Percentiles rank a stretch among this genome's conserved stretches.
Conservation (phyloP, 2,113 vertebrate species). For the Charina bottae region DNA sequence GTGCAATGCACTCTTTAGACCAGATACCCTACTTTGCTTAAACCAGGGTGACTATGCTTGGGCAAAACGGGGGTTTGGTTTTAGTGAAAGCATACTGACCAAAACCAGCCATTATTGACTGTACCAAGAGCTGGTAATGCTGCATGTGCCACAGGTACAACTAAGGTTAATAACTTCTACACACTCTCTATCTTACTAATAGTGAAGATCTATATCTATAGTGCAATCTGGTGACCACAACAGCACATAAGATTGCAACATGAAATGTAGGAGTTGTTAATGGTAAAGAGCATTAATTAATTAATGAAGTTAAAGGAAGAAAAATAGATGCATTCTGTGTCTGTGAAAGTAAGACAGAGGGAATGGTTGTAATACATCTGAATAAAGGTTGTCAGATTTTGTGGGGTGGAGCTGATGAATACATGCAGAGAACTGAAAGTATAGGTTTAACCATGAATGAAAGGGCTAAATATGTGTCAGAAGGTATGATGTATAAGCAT, state of each 20-base stretch:
- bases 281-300: neutral
- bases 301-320: neutral
- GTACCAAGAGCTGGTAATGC: neutral
- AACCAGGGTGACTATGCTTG: neutral
- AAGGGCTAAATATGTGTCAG: neutral
- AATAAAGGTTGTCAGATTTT: neutral
- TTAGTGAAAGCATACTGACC: neutral
- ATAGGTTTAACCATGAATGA: neutral
- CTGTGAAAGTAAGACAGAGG: neutral
- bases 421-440: neutral
- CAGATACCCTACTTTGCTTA: too few species aligned
- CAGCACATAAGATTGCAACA: neutral
- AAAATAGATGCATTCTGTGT: neutral
- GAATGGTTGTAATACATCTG: neutral
- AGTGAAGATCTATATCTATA: neutral
- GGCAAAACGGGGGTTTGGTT: neutral
- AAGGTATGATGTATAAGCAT: neutral
- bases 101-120: neutral
- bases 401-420: neutral
- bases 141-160: neutral
- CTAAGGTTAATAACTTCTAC: neutral
- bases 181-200: neutral
- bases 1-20: too few species aligned
- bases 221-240: neutral
- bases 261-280: neutral